Conservation (phyloP, 2,797 vertebrate species). For the Rhincodon typus region DNA sequence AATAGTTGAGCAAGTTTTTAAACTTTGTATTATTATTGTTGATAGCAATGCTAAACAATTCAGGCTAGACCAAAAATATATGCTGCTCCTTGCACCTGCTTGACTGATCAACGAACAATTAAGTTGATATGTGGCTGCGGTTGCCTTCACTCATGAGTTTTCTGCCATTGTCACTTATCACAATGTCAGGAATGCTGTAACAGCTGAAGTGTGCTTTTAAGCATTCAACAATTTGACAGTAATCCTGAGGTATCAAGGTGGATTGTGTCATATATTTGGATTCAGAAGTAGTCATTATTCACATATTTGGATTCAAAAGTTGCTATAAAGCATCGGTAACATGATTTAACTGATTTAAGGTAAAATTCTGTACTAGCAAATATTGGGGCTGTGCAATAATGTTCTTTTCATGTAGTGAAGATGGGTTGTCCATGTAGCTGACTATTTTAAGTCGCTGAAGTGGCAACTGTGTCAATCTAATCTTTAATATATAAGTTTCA, state of each 20-base stretch:
- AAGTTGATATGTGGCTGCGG: constrained; percentile 41
- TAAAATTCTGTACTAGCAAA: not conserved
- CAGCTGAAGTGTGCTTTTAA: no score
- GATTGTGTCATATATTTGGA: constrained; percentile 41
- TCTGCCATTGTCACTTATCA: no score
- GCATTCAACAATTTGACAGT: not conserved
- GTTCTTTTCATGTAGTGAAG: not conserved
- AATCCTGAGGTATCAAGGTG: constrained; percentile 47
- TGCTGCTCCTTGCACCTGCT: constrained; percentile 50
- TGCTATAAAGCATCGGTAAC: not conserved
- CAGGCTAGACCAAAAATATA: constrained; percentile 74
- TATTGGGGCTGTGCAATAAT: constrained; percentile 36
- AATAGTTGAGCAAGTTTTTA: constrained; percentile 61
- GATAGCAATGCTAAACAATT: constrained; percentile 59
- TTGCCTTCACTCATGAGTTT: no score
- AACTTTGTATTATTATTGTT: constrained; percentile 55
- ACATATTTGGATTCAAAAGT: not conserved
- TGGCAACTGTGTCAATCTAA: not conserved
- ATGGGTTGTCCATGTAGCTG: not conserved
- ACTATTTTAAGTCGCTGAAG: not conserved
- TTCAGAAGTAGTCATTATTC: not conserved
- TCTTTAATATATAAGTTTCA: not conserved
- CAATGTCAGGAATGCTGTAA: no score
- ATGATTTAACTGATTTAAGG: not conserved
- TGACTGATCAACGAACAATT: constrained; percentile 43